Evolutionary conservation across 1,140 invertebrate species (phyloP), one percentile per base, ranked within the genome.

Genomic region (Phocides pigmalion): DNA sequence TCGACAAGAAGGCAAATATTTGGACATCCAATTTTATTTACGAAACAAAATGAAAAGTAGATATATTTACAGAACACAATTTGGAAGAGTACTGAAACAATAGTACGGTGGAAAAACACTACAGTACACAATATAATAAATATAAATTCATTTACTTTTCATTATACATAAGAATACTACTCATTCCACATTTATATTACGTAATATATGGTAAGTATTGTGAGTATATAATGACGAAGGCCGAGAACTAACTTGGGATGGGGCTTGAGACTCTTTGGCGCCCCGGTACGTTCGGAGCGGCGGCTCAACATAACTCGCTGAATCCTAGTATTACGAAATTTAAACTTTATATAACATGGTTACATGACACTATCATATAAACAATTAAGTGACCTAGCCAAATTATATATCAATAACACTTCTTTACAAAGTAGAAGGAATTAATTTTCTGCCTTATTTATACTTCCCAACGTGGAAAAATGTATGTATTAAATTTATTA

Each of bases 111-210:
- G 28, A 28, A 28, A 32, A 28, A 28, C 9, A 28, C 25, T 28
- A 28, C 9, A 32, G 9, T 11, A 32, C n/a, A 32, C 28, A 32
- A 11, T 32, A 32, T 32, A 32, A 32, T 32, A 32, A 0, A 32
- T 32, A 32, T 32, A 11, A 11, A 32, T 32, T n/a, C 9, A 2
- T 5, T 0, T 32, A 39, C 2, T 14, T 39, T 39, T 1, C 12
- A 14, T 3, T 14, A 4, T 39, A 39, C 35, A 14, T 39, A 39
- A 49, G 14, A 32, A 4, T 25, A 49, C 46, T 49, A 49, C 46
- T 49, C 46, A 49, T 49, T 49, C 46, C 20, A 49, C 46, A 49
- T 49, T 25, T 25, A 49, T 28, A 49, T 32, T 32, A 32, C 28
- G n/a, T 32, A 32, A 11, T 11, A 32, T 32, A 32, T 32, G n/a